phyloP scores from a whole-genome alignment of 2,113 vertebrate genomes.

The Brevimyrus niger region DNA sequence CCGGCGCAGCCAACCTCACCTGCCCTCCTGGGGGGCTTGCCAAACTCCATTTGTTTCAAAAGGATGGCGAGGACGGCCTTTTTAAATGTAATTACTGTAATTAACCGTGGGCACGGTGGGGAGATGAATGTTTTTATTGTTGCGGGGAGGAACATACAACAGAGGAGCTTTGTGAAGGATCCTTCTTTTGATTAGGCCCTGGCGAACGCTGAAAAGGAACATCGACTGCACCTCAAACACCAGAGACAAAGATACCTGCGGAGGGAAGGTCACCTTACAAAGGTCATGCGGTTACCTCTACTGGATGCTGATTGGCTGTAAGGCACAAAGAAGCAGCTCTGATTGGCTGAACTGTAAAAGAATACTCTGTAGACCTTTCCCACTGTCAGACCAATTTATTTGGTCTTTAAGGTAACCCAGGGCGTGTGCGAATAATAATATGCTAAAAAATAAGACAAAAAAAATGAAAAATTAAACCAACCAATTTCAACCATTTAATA shows the following conservation, averaged over 20 bases:
- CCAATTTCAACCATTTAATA: background rate
- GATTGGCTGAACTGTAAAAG: background rate
- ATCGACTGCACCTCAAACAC: background rate
- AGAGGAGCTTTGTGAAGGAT: background rate
- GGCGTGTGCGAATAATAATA: background rate
- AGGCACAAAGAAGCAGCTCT: background rate
- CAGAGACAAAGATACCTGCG: background rate
- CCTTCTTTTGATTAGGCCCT: background rate
- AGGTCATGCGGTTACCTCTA: background rate
- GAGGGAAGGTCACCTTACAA: slow-evolving; percentile 9
- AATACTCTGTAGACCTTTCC: background rate
- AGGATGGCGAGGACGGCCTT: background rate
- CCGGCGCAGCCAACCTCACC: background rate
- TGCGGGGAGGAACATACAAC: background rate
- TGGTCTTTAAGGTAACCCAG: background rate
- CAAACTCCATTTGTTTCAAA: background rate
- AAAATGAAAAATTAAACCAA: background rate
- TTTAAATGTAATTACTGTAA: slow-evolving; percentile 4
- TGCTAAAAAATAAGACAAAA: background rate
- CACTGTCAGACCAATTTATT: background rate
- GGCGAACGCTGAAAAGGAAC: background rate
- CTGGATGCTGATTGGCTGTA: background rate
- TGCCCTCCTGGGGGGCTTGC: background rate
- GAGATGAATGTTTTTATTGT: slow-evolving; percentile 4
- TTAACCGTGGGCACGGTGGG: background rate